phyloP scores from a whole-genome alignment of 1,140 invertebrate species.

The Eueides isabella region DNA sequence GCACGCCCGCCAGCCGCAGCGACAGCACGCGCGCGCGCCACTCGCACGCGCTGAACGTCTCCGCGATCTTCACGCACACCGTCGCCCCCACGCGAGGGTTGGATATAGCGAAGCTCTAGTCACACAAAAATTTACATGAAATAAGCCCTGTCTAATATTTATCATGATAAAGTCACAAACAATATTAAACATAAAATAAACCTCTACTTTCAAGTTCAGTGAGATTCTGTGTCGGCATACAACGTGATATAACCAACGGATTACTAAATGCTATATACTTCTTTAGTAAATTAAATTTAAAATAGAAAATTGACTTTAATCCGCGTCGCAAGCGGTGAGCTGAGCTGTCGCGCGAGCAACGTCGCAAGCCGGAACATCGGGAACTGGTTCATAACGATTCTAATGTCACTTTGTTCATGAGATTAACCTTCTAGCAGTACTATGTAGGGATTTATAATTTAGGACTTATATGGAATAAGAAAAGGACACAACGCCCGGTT shows the following conservation, averaged over 20 bases:
- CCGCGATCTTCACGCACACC: conserved; percentile 38
- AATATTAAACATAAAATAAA: no score
- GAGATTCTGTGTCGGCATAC: no score
- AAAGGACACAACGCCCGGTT: no score
- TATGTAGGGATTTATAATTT: no score
- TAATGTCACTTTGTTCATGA: not conserved
- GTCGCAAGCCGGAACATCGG: conserved; percentile 51
- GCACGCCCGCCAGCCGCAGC: conserved; percentile 41
- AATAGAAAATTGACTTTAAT: conserved; percentile 42
- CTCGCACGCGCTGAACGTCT: conserved; percentile 31
- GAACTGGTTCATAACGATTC: conserved; percentile 37
- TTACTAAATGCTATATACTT: not conserved
- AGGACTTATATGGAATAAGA: no score
- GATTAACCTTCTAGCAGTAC: not conserved
- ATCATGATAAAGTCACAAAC: no score
- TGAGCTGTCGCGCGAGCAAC: conserved; percentile 52
- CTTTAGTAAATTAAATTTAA: not conserved
- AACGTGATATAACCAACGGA: not conserved
- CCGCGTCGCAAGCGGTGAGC: conserved; percentile 45
- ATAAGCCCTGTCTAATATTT: no score
- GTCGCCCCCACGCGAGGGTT: conserved; percentile 38
- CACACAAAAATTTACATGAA: not conserved
- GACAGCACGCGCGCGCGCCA: conserved; percentile 41
- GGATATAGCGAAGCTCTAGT: conserved; percentile 30
- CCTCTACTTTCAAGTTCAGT: no score